phyloP scores from a whole-genome alignment of 2,888 invertebrate genomes.

The Conistra vaccinii region DNA sequence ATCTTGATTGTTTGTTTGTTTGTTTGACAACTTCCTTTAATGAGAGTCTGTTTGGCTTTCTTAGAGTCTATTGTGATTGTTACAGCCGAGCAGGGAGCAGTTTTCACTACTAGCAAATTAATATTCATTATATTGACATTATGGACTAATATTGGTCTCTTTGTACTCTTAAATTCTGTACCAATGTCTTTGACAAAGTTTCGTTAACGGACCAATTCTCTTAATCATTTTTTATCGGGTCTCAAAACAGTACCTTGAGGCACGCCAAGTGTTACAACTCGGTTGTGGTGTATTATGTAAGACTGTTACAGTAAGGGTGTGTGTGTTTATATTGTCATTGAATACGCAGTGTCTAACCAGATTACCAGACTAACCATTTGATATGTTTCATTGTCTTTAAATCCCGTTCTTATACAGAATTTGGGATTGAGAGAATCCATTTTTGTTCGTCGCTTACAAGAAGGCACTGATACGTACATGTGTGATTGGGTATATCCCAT shows the following conservation, averaged over 20 bases:
- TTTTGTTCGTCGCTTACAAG: neutral
- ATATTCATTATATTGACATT: neutral
- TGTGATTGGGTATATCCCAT: neutral
- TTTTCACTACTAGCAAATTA: neutral
- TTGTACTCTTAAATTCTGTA: neutral
- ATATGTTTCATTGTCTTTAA: no score
- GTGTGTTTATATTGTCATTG: no score
- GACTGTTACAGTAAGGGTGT: no score
- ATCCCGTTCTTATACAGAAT: no score
- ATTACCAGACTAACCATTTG: no score
- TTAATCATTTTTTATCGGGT: neutral
- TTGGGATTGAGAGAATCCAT: neutral
- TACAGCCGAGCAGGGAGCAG: slow-evolving; percentile 1
- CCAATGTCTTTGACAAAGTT: neutral
- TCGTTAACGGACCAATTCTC: neutral
- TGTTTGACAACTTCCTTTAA: slow-evolving; percentile 12
- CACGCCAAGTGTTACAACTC: neutral
- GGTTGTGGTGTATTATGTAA: no score
- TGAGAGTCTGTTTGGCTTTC: slow-evolving; percentile 9
- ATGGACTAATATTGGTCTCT: neutral
- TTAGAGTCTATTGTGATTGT: slow-evolving; percentile 33
- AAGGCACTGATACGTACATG: neutral
- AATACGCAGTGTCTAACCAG: no score
- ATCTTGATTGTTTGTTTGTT: slow-evolving; percentile 47
- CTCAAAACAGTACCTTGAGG: neutral